These are phyloP conservation scores for Erebia palarica DNA, from an alignment of 2,888 invertebrate species.

Conservation along the genomic window DNA sequence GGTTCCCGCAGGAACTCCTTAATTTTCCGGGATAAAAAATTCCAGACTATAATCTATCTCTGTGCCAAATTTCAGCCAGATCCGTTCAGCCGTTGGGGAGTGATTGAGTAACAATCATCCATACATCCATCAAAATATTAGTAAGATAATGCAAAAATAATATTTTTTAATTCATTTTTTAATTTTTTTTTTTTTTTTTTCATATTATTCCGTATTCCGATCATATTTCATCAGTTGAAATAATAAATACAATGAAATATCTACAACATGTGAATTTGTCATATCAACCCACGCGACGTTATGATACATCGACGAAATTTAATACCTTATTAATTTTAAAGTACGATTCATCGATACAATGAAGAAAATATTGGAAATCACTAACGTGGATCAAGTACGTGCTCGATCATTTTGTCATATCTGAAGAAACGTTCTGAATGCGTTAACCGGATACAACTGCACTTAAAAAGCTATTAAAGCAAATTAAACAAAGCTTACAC, in stretches of 20 bases:
- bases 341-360: neutral
- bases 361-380: neutral
- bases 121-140: too few relatives aligned
- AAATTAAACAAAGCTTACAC: constrained; percentile 17
- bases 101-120: too few relatives aligned
- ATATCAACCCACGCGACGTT: neutral
- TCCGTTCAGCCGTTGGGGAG: too few relatives aligned
- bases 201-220: too few relatives aligned
- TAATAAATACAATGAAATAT: neutral
- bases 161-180: too few relatives aligned
- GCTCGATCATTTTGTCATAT: constrained; percentile 21
- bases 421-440: constrained; percentile 7
- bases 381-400: constrained; percentile 4
- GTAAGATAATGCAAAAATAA: too few relatives aligned
- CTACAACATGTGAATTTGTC: neutral
- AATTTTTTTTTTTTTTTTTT: too few relatives aligned
- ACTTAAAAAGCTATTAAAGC: constrained; percentile 20
- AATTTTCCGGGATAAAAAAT: too few relatives aligned
- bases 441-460: constrained; percentile 17
- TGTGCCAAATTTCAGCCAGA: too few relatives aligned
- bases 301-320: too few relatives aligned
- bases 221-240: neutral
- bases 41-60: too few relatives aligned
- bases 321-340: neutral
- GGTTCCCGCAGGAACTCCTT: too few relatives aligned